Conservation (phyloP, 2,888 invertebrate species). For the Ormyrus thymus region DNA sequence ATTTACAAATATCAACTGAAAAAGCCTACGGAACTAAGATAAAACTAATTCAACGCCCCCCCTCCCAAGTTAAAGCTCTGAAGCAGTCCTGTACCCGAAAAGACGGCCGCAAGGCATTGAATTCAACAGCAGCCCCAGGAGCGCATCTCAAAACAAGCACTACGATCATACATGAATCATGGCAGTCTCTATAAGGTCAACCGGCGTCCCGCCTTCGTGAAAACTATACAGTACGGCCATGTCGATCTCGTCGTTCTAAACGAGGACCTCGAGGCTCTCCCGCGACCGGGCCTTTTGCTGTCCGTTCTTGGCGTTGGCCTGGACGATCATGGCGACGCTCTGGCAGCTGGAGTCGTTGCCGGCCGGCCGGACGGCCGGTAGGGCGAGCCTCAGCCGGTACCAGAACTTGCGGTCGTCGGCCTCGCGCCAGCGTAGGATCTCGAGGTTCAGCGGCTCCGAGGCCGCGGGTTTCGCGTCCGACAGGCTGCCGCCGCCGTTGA, state of each 20-base stretch:
- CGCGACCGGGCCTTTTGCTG: constrained; percentile 71
- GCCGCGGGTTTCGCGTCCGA: too few species aligned
- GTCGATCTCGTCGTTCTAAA: constrained; percentile 60
- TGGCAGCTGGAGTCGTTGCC: constrained; percentile 60
- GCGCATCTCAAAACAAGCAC: too few species aligned
- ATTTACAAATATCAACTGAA: too few species aligned
- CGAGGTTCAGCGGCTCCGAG: constrained; percentile 53
- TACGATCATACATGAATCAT: too few species aligned
- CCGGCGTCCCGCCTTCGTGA: neutral
- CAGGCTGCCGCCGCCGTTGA: neutral
- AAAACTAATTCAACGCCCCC: too few species aligned
- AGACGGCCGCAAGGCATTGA: too few species aligned
- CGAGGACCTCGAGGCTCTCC: constrained; percentile 73
- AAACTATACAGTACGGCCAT: neutral
- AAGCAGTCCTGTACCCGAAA: too few species aligned
- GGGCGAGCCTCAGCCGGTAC: constrained; percentile 80
- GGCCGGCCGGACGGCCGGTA: constrained; percentile 65
- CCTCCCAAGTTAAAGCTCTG: too few species aligned
- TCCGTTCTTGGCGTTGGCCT: constrained; percentile 63
- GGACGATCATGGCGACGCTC: constrained; percentile 72
- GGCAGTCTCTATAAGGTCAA: constrained; percentile 10
- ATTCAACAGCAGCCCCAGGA: too few species aligned
- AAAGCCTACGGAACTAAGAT: too few species aligned
- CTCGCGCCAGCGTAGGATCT: constrained; percentile 67
- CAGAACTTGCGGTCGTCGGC: constrained; percentile 77